Percentiles rank a stretch among this genome's conserved stretches.
Evolutionary conservation across 2,113 vertebrate species (phyloP).

Genomic region (Paralichthys olivaceus): DNA sequence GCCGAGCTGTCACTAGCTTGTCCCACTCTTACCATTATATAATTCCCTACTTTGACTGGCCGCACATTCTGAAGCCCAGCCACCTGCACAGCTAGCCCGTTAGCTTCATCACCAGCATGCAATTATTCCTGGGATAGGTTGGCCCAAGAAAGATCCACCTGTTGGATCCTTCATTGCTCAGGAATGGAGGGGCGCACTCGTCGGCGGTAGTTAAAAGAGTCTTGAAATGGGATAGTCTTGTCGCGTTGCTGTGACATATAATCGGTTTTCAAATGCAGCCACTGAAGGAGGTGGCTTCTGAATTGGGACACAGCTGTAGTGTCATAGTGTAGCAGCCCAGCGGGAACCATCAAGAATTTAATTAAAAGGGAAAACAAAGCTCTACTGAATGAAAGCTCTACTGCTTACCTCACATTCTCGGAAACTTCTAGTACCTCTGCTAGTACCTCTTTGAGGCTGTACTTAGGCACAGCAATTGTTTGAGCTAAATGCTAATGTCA

Average conservation of each 20-base stretch:
- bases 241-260: too few relatives aligned
- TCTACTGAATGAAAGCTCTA: constrained; percentile 2
- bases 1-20: background rate
- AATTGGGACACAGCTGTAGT: too few relatives aligned
- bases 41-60: background rate
- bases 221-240: too few relatives aligned
- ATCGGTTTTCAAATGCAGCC: too few relatives aligned
- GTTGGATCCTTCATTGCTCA: too few relatives aligned
- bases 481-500: background rate
- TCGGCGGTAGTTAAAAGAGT: too few relatives aligned
- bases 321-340: constrained; percentile 18
- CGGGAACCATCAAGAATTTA: background rate
- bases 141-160: too few relatives aligned
- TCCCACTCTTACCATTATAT: background rate
- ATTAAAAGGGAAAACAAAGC: background rate
- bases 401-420: constrained; percentile 9
- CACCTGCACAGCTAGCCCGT: background rate
- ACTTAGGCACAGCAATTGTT: background rate
- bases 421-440: background rate
- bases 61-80: too few relatives aligned
- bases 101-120: background rate
- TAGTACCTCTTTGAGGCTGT: background rate
- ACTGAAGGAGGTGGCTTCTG: too few relatives aligned
- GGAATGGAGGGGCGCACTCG: too few relatives aligned
- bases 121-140: background rate